Base-by-base conservation (phyloP, 2,888 invertebrate genomes). In the Ectropis crepuscularia region DNA sequence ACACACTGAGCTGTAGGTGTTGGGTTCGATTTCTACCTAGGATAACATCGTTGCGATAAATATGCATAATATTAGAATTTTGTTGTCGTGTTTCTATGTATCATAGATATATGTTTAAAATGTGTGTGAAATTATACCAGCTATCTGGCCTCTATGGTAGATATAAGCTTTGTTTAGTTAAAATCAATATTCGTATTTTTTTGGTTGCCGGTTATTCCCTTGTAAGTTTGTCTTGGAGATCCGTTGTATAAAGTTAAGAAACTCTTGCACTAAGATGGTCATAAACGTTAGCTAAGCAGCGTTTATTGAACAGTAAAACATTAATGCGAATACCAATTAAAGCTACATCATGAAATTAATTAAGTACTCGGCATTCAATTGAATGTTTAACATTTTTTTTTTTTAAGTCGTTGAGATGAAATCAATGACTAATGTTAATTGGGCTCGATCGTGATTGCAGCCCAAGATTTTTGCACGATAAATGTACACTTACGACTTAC, bases 371-470 rank as follows among this genome's bases (percentile, higher is more conserved):
- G 45, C 5, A 11, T 41, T 28, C 41, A 42, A 41, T 53, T 41
- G 16, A 10, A 42, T 41, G 28, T 5, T 46, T 45, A 47, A 47
- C 38, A 54, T 55, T 47, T 46, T 9, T 6, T 45, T 45, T 45
- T 47, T 10, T 9, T 39, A 37, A 54, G 38, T 7, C 9, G 49
- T 45, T 54, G 46, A 36, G 60, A 60, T 46, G 37, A 54, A 28
- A 54, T 53, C 53, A 53, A 47, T 41, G 53, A 42, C 47, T 53
- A 43, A 53, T 60, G 54, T 7, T 54, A 49, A 61, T 61, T 61
- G 49, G n/a, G 37, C 11, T 16, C 5, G 43, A 45, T 50, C 43
- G 43, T 49, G 48, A 60, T 53, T 39, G 46, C 16, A 10, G 6
- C 1, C 39, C 55, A 47, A 47, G 47, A 55, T 55, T 47, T 39